A percentile compares a stretch with the other conserved stretches of the same genome.
These are phyloP conservation scores for Drosophila atripex DNA, from an alignment of 2,888 invertebrate species.

Conservation along the genomic window DNA sequence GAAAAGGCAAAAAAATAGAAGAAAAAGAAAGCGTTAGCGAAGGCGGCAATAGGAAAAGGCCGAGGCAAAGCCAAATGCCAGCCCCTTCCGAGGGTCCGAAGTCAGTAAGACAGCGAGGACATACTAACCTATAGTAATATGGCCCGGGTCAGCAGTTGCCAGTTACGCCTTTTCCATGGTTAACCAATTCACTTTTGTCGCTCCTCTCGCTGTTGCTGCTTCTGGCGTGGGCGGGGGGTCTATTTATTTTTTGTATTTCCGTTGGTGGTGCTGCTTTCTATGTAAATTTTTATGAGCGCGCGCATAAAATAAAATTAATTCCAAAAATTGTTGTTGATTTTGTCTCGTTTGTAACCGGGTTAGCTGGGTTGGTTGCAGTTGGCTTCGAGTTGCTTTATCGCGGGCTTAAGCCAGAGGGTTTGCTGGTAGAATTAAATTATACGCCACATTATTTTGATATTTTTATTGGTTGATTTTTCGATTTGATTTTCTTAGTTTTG, in stretches of 20 bases:
- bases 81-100: constrained; percentile 32
- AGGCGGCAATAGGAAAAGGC: constrained; percentile 13
- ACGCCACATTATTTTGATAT: constrained; percentile 30
- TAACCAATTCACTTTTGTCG: constrained; percentile 43
- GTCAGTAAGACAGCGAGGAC: constrained; percentile 49
- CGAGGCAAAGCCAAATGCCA: constrained; percentile 8
- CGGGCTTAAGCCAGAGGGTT: constrained; percentile 4
- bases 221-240: constrained; percentile 28
- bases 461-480: constrained; percentile 46
- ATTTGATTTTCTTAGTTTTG: constrained; percentile 19
- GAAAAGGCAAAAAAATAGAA: background rate
- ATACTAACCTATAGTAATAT: constrained; percentile 78
- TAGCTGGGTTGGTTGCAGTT: constrained; percentile 44
- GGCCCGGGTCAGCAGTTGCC: constrained; percentile 75
- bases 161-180: constrained; percentile 55
- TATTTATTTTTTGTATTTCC: constrained; percentile 34
- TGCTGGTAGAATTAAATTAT: constrained; percentile 33
- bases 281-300: constrained; percentile 75
- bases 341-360: constrained; percentile 22
- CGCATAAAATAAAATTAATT: constrained; percentile 76
- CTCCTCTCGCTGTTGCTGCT: constrained; percentile 24
- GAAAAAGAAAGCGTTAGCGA: constrained; percentile 14
- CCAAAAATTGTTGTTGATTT: constrained; percentile 53
- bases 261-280: constrained; percentile 65
- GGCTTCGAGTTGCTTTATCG: constrained; percentile 10